Evolutionary conservation across 2,888 invertebrate species (phyloP).

Genomic region (Serripes groenlandicus): DNA sequence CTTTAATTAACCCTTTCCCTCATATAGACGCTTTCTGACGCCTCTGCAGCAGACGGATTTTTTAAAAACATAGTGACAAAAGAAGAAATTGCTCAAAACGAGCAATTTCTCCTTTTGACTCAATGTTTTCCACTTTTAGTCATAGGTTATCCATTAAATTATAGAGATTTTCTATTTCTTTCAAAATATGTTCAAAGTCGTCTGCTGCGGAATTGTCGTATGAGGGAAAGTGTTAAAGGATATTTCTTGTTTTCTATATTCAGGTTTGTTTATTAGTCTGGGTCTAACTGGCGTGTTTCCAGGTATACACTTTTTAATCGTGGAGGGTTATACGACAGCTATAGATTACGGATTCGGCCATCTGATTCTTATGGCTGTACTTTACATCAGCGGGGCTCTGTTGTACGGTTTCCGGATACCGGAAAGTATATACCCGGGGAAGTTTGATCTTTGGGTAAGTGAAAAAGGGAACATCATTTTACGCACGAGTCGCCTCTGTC

Average conservation of each 20-base stretch:
- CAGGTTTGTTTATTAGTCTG: constrained; percentile 96
- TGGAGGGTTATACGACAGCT: constrained; percentile 97
- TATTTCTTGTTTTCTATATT: constrained; percentile 35
- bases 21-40: too few relatives aligned
- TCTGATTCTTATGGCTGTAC: constrained; percentile 95
- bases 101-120: background rate
- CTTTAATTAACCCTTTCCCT: too few relatives aligned
- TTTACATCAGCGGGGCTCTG: constrained; percentile 98
- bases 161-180: too few relatives aligned
- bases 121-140: background rate
- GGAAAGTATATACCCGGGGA: constrained; percentile 98
- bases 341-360: constrained; percentile 97
- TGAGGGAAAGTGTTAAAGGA: too few relatives aligned
- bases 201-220: too few relatives aligned
- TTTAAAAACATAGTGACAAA: background rate
- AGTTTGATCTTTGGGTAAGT: constrained; percentile 97
- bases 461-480: too few relatives aligned
- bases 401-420: constrained; percentile 98
- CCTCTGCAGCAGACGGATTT: too few relatives aligned
- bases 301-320: constrained; percentile 96
- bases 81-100: background rate
- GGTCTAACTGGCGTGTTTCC: constrained; percentile 98
- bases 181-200: too few relatives aligned
- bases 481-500: background rate
- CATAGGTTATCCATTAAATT: too few relatives aligned